Percentiles rank a stretch among this genome's conserved stretches.
phyloP scores from a whole-genome alignment of 2,113 vertebrate genomes.

The Lathamus discolor region DNA sequence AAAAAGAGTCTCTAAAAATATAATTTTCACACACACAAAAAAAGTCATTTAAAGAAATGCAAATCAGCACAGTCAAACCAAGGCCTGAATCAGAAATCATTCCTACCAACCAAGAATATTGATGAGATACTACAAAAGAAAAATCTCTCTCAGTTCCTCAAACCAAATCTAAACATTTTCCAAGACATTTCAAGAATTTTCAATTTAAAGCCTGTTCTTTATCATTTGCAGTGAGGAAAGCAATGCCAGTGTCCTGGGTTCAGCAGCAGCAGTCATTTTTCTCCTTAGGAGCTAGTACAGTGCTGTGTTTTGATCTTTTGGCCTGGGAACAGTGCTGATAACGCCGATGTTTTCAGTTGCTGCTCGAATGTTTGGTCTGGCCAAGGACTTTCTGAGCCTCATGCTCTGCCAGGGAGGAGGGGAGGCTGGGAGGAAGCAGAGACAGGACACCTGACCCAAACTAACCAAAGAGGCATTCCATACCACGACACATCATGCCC shows the following conservation, averaged over 20 bases:
- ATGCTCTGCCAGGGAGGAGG: too few species aligned
- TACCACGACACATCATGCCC: too few species aligned
- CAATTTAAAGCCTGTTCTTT: neutral
- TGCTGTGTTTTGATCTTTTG: too few species aligned
- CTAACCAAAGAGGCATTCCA: too few species aligned
- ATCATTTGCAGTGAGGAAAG: neutral
- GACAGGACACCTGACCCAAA: too few species aligned
- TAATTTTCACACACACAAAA: neutral
- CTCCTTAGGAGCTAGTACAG: too few species aligned
- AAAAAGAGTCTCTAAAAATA: constrained; percentile 1
- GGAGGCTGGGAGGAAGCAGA: too few species aligned
- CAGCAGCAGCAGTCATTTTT: too few species aligned
- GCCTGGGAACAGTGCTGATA: too few species aligned
- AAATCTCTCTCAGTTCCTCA: neutral
- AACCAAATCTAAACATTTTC: neutral
- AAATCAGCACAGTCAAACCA: neutral
- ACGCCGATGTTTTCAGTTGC: too few species aligned
- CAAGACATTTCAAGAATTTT: neutral
- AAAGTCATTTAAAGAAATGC: neutral
- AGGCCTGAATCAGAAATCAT: neutral
- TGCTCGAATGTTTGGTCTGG: too few species aligned
- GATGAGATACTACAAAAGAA: neutral
- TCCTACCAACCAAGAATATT: neutral
- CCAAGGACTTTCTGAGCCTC: too few species aligned
- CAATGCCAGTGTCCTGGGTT: neutral